These are phyloP conservation scores for Hydrotaea diabolus DNA, from an alignment of 2,888 invertebrate genomes.

Conservation along the genomic window DNA sequence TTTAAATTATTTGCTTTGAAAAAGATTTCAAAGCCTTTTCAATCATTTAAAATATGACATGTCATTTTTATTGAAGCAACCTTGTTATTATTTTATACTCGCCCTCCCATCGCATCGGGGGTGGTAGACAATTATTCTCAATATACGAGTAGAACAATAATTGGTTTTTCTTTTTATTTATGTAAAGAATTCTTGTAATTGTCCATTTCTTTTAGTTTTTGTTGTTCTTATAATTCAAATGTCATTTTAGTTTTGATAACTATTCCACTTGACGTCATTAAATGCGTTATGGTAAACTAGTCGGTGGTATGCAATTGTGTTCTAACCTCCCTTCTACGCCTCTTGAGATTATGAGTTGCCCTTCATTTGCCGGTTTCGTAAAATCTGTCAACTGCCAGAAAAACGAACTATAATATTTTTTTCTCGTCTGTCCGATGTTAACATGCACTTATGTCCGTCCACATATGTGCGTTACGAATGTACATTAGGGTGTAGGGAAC, in stretches of 20 bases:
- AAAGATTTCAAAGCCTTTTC: background rate
- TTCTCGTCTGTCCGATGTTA: background rate
- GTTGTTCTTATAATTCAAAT: background rate
- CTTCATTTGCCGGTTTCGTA: background rate
- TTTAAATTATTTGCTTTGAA: background rate
- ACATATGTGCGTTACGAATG: background rate
- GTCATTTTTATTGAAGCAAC: background rate
- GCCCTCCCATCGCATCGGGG: background rate
- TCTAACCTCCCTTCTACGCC: background rate
- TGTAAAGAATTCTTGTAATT: background rate
- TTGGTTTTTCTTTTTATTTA: background rate
- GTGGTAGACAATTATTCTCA: background rate
- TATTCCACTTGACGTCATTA: slow-evolving; percentile 35
- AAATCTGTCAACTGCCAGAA: slow-evolving; percentile 17
- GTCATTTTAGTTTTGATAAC: slow-evolving; percentile 22
- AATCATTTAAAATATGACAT: background rate
- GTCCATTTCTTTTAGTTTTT: slow-evolving; percentile 3
- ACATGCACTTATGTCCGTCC: background rate
- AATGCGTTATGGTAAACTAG: slow-evolving; percentile 13
- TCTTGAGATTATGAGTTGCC: slow-evolving; percentile 16
- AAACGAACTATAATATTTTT: background rate
- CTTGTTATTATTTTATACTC: slow-evolving; percentile 5
- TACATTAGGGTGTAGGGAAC: background rate
- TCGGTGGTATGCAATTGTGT: background rate
- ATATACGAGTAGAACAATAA: background rate